phyloP scores from a whole-genome alignment of 1,140 invertebrate species.

The Nasonia vitripennis region DNA sequence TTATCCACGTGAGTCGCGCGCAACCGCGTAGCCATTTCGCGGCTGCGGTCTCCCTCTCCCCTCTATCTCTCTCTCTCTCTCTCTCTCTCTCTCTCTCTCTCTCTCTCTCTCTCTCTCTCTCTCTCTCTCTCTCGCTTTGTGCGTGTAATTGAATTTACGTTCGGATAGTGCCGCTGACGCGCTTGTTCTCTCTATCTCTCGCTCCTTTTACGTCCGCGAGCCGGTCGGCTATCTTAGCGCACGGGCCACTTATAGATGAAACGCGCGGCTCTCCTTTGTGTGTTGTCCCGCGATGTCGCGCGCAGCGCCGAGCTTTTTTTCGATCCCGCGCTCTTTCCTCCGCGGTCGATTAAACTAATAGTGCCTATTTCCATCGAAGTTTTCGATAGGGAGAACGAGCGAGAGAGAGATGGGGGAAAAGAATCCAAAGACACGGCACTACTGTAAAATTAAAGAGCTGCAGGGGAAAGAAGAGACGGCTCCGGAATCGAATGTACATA shows the following conservation, averaged over 20 bases:
- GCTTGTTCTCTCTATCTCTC: neutral
- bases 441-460: conserved; percentile 23
- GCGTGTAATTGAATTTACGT: conserved; percentile 67
- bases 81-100: conserved; percentile 51
- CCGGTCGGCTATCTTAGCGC: neutral
- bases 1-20: conserved; percentile 9
- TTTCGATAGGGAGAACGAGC: neutral
- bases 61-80: conserved; percentile 58
- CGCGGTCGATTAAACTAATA: neutral
- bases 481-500: conserved; percentile 49
- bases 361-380: neutral
- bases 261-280: neutral
- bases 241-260: neutral
- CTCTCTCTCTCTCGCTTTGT: conserved; percentile 59
- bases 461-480: conserved; percentile 1
- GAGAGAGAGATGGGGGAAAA: neutral
- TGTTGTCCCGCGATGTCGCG: neutral
- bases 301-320: neutral
- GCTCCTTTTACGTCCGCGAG: neutral
- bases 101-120: conserved; percentile 37
- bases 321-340: too few species aligned
- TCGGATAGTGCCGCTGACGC: conserved; percentile 55
- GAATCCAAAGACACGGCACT: neutral
- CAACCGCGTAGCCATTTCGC: neutral
- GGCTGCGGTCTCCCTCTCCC: conserved; percentile 53